Evolutionary conservation across 2,797 vertebrate genomes (phyloP), one percentile per base, ranked within the genome.

Genomic region (Serranus cabrilla): DNA sequence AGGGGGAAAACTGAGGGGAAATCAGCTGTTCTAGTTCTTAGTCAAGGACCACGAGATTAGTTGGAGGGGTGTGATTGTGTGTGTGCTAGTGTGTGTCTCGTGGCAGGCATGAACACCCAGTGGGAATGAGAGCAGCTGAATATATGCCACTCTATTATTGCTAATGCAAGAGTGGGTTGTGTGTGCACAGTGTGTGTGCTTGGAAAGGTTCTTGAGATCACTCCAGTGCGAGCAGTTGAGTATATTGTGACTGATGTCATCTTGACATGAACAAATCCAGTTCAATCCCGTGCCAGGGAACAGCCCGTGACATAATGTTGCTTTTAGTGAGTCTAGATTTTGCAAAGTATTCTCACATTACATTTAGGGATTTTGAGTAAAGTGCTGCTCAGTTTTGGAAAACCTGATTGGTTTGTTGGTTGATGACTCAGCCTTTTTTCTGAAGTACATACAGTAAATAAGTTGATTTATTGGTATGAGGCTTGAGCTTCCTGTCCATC

Each of bases 21-120:
- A 92, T 94, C 92, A 91, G 91, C 90, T 93, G 89, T 91, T 93
- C 78, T 82, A 74, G 66, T 66, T 81, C 76, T 84, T 71, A 86
- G 71, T 84, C 55, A 65, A 78, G 74, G 73, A 87, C 85, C 74
- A 77, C 63, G 10, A 87, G 79, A 90, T 91, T 85, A 89, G 76
- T 72, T 69, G 31, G 72, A 86, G 70, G 69, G 37, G 55, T 46
- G 69, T 68, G n/a, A 64, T 31, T 59, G 11, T 27, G 55, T 20
- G 63, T 54, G 50, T 51, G 21, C 17, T 7, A 11, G 39, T 20
- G 51, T 67, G 40, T 21, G 40, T 31, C 46, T 49, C 11, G 2
- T 76, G 61, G 70, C 67, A 80, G 45, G 64, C 59, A 82, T 67
- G 66, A 74, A 66, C 54, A 72, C 62, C 80, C 56, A 67, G 56